Evolutionary conservation across 2,113 vertebrate species (phyloP).

Genomic region (Paratilapia polleni): DNA sequence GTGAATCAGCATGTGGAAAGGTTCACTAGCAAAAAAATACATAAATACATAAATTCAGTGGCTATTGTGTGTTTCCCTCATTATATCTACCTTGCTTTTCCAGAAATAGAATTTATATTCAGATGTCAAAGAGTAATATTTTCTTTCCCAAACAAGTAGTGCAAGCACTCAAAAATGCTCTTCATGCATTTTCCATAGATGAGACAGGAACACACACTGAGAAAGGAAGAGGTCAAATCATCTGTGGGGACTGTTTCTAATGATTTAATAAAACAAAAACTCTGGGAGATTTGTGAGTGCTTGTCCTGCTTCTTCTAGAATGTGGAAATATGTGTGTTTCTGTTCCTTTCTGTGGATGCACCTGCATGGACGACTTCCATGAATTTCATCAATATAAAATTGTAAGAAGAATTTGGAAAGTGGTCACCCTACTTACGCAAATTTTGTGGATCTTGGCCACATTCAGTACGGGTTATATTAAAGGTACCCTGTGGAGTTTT

Average conservation of each 20-base stretch:
- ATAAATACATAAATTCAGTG: background rate
- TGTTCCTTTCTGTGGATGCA: background rate
- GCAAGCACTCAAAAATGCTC: background rate
- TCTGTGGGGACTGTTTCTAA: background rate
- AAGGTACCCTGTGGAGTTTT: background rate
- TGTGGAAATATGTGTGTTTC: background rate
- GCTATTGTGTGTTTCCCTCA: background rate
- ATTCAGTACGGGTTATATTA: background rate
- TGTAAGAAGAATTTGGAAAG: background rate
- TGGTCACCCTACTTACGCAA: background rate
- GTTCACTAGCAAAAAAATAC: background rate
- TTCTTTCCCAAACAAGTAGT: background rate
- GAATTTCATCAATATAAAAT: background rate
- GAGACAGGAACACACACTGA: background rate
- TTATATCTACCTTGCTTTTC: background rate
- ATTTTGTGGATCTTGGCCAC: background rate
- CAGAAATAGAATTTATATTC: background rate
- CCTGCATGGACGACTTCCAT: background rate
- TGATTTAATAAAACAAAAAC: conserved; percentile 3
- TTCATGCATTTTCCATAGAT: background rate
- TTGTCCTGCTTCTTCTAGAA: background rate
- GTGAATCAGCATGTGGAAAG: background rate
- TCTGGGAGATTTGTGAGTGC: background rate
- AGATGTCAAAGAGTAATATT: background rate
- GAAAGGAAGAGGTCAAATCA: background rate